phyloP scores from a whole-genome alignment of 2,113 vertebrate genomes.

The Hemicordylus capensis region DNA sequence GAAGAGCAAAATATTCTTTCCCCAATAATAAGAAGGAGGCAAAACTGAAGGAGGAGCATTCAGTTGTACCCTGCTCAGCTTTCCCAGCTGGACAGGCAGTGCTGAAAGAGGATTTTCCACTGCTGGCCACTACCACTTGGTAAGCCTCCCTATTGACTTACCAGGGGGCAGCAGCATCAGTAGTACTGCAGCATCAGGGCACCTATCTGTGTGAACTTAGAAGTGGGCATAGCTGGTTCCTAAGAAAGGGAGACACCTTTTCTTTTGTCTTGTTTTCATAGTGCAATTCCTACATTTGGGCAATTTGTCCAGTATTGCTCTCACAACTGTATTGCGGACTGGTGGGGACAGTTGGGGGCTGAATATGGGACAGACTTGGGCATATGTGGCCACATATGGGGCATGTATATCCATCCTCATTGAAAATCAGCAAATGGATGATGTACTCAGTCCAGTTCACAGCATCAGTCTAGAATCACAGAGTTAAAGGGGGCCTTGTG shows the following conservation, averaged over 20 bases:
- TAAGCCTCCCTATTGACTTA: too few species aligned
- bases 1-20: too few species aligned
- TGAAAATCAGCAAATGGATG: neutral
- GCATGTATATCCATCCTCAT: neutral
- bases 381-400: neutral
- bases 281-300: neutral
- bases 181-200: neutral
- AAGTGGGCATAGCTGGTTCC: neutral
- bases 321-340: neutral
- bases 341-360: neutral
- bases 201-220: neutral
- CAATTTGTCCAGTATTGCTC: too few species aligned
- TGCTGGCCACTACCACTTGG: too few species aligned
- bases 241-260: neutral
- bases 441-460: neutral
- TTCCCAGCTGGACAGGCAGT: too few species aligned
- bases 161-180: neutral
- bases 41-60: too few species aligned
- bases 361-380: neutral
- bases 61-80: too few species aligned
- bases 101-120: too few species aligned
- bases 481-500: too few species aligned
- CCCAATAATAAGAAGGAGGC: too few species aligned
- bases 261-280: neutral
- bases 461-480: neutral